phyloP scores from a whole-genome alignment of 2,888 invertebrate genomes.

The Rhopalosiphum nymphaeae region DNA sequence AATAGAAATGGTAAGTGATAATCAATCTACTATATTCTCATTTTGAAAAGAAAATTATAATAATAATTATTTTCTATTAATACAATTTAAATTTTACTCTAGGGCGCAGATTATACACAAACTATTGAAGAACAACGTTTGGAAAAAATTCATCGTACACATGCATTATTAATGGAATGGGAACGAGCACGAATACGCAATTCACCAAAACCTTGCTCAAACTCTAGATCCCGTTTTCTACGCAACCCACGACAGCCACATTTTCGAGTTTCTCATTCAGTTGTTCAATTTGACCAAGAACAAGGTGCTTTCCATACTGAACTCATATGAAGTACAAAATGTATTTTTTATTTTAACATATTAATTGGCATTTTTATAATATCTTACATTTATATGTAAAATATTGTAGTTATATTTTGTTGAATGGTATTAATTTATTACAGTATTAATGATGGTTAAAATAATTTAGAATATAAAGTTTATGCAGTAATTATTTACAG shows the following conservation, averaged over 20 bases:
- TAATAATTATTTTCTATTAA: background rate
- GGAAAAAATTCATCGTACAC: slow-evolving; percentile 60
- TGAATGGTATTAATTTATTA: slow-evolving; percentile 1
- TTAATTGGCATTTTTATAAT: background rate
- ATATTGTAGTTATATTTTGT: slow-evolving; percentile 3
- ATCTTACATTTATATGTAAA: background rate
- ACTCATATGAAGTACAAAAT: slow-evolving; percentile 64
- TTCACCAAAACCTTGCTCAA: slow-evolving; percentile 59
- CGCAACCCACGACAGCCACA: slow-evolving; percentile 54
- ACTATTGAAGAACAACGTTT: slow-evolving; percentile 62
- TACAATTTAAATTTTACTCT: background rate
- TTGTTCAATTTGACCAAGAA: slow-evolving; percentile 67
- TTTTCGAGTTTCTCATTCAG: slow-evolving; percentile 67
- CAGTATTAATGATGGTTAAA: slow-evolving; percentile 15
- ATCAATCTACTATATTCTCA: slow-evolving; percentile 69
- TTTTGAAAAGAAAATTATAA: background rate
- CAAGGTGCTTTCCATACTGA: slow-evolving; percentile 68
- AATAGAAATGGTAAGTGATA: slow-evolving; percentile 83
- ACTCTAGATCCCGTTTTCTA: slow-evolving; percentile 29
- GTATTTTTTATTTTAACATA: slow-evolving; percentile 2
- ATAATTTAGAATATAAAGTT: background rate
- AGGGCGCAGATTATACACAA: slow-evolving; percentile 59
- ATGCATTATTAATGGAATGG: slow-evolving; percentile 60
- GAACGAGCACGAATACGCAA: slow-evolving; percentile 52
- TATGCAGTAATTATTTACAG: background rate